Percentiles rank a stretch among this genome's conserved stretches.
Conservation (phyloP, 2,888 invertebrate species). For the Artemia sinica region DNA sequence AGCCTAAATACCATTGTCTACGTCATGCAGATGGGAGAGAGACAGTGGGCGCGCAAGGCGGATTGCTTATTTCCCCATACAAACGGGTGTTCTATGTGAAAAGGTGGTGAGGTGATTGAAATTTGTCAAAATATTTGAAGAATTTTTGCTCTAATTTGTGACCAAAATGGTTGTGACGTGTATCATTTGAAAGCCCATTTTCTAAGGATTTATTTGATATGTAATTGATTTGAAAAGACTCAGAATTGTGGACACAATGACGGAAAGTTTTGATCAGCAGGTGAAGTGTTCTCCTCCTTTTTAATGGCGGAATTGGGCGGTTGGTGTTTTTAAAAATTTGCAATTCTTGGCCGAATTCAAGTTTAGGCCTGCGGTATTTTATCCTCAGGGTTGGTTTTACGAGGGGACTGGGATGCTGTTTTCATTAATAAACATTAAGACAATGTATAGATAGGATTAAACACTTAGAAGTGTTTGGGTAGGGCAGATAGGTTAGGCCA, state of each 20-base stretch:
- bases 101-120: neutral
- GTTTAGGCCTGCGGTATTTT: too few species aligned
- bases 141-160: neutral
- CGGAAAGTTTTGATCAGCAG: constrained; percentile 12
- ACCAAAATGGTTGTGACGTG: neutral
- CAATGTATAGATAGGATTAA: too few species aligned
- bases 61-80: neutral
- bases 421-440: too few species aligned
- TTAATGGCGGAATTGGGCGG: constrained; percentile 5
- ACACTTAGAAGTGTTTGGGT: too few species aligned
- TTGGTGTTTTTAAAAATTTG: neutral
- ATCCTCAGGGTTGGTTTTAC: too few species aligned
- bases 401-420: too few species aligned
- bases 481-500: too few species aligned
- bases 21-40: neutral
- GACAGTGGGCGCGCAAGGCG: neutral
- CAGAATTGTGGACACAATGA: neutral
- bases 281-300: neutral
- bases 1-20: too few species aligned
- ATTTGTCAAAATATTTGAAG: neutral
- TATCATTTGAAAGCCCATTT: neutral
- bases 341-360: neutral
- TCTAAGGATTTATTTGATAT: neutral
- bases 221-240: neutral
- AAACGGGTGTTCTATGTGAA: constrained; percentile 10